phyloP scores from a whole-genome alignment of 1,140 invertebrate species.

The Centruroides sculpturatus region DNA sequence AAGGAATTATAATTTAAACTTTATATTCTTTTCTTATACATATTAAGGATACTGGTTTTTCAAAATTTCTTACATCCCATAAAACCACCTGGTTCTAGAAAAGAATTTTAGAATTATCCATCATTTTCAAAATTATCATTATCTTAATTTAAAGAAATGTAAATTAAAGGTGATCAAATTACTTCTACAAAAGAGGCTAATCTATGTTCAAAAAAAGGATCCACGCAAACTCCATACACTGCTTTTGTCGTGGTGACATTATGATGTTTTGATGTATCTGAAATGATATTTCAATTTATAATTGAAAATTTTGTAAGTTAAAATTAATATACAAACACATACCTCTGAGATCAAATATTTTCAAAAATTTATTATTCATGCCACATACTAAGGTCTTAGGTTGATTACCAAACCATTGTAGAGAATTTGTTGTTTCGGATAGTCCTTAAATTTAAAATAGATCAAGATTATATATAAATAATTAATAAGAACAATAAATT shows the following conservation, averaged over 20 bases:
- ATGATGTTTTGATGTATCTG: constrained; percentile 50
- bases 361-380: constrained; percentile 75
- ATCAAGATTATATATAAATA: background rate
- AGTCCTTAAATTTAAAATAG: constrained; percentile 36
- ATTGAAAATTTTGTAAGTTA: background rate
- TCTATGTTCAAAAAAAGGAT: constrained; percentile 57
- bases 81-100: constrained; percentile 39
- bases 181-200: constrained; percentile 72
- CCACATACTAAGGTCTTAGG: constrained; percentile 61
- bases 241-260: constrained; percentile 61
- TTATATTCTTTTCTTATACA: background rate
- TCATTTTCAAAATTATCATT: background rate
- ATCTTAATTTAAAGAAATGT: background rate
- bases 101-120: constrained; percentile 3
- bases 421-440: constrained; percentile 65
- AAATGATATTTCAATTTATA: constrained; percentile 21
- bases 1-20: background rate
- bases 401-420: constrained; percentile 66
- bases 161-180: background rate
- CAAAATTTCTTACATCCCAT: constrained; percentile 77
- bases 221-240: constrained; percentile 62
- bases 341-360: constrained; percentile 86
- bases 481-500: background rate
- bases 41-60: constrained; percentile 57
- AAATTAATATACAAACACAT: constrained; percentile 11